Evolutionary conservation across 2,888 invertebrate species (phyloP), one percentile per base, ranked within the genome.

Genomic region (Philereme transversata): DNA sequence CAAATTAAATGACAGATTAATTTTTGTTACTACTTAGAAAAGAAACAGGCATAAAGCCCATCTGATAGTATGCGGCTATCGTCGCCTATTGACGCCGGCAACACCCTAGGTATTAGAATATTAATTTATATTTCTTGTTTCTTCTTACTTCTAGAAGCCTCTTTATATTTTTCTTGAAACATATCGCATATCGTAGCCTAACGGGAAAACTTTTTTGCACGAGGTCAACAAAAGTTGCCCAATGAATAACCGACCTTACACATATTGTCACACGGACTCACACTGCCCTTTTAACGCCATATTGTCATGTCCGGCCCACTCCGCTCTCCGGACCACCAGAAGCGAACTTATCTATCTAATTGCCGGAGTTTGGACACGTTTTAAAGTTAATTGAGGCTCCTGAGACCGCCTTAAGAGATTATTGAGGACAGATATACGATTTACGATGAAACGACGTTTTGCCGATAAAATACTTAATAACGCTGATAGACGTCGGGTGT

Each of bases 271-370:
- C 45, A 56, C 56, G 44, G 54, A 11, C 43, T 43, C 43, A 5
- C 43, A 43, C 43, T n/a, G 10, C 9, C 54, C 59, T 60, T 11
- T 56, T 51, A 56, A 38, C 48, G 43, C 52, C 56, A 40, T 57
- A 57, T 48, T 59, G 60, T 48, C 58, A 64, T 60, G 65, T 63
- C 51, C 49, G 52, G 90, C 90, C 90, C 90, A 90, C 90, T 22
- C 22, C 22, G 22, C 22, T 22, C 22, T 22, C 53, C 51, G 52
- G 90, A 90, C 90, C 90, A 90, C 90, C 90, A 80, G 80, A 81
- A 84, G 82, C 78, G 88, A 67, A 61, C 66, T 84, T 90, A 90
- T 90, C 91, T 86, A 81, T 82, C 84, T 86, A 88, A 90, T 89
- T 87, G 84, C 83, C 76, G 77, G 76, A 75, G 76, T 82, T 82